Conservation (phyloP, 2,113 vertebrate species). For the Trematomus loennbergii region DNA sequence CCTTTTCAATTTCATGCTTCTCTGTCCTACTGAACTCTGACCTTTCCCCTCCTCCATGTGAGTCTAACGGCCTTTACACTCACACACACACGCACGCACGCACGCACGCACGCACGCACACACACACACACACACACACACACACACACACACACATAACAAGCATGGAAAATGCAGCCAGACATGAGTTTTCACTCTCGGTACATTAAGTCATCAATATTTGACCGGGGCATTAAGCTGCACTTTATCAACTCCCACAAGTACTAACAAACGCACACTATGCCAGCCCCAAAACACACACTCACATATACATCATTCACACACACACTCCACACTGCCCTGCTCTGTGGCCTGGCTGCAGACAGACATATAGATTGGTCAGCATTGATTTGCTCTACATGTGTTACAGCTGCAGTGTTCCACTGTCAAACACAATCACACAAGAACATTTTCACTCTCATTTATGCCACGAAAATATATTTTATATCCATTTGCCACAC, state of each 20-base stretch:
- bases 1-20: not conserved
- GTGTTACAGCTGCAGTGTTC: slow-evolving; percentile 40
- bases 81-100: not conserved
- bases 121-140: slow-evolving; percentile 19
- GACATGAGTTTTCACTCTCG: slow-evolving; percentile 30
- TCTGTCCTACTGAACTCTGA: slow-evolving; percentile 42
- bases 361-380: slow-evolving; percentile 39
- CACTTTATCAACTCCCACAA: not conserved
- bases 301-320: not conserved
- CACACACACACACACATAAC: too few species aligned
- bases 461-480: not conserved
- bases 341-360: slow-evolving; percentile 29
- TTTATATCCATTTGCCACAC: slow-evolving; percentile 7
- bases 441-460: not conserved
- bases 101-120: slow-evolving; percentile 22
- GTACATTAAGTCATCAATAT: slow-evolving; percentile 52
- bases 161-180: not conserved
- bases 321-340: not conserved
- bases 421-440: slow-evolving; percentile 40
- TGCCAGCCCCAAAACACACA: not conserved
- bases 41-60: slow-evolving; percentile 26
- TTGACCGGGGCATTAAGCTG: slow-evolving; percentile 12
- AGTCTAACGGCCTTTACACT: not conserved
- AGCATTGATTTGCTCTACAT: slow-evolving; percentile 72
- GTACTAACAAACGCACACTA: too few species aligned